These are phyloP conservation scores for Hypocryptadius cinnamomeus DNA, from an alignment of 2,113 vertebrate genomes.

Conservation along the genomic window DNA sequence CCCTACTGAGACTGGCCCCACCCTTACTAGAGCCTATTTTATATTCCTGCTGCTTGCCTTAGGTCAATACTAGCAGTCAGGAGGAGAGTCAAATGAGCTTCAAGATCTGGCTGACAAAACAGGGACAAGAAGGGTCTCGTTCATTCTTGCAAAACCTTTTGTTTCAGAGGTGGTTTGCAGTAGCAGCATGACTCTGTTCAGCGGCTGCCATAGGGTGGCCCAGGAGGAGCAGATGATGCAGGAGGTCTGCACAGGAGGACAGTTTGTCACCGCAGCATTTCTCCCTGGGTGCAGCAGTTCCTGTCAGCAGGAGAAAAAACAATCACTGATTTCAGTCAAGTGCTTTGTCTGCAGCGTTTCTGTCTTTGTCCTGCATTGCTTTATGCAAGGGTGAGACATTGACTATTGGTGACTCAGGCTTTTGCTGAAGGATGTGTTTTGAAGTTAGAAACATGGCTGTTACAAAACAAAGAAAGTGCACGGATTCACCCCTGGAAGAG, in stretches of 20 bases:
- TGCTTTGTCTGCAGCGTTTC: neutral
- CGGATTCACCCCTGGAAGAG: neutral
- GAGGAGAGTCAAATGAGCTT: neutral
- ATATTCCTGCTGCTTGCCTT: neutral
- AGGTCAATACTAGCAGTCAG: neutral
- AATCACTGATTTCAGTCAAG: neutral
- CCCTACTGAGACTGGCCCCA: neutral
- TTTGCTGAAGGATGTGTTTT: neutral
- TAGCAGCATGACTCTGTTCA: neutral
- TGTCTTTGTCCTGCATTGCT: neutral
- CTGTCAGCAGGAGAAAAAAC: neutral
- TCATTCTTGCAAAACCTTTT: neutral
- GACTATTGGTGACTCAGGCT: neutral
- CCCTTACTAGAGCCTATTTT: neutral
- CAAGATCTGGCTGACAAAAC: neutral
- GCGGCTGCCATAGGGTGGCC: neutral
- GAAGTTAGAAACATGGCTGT: neutral
- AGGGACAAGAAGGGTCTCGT: neutral
- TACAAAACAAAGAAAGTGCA: neutral
- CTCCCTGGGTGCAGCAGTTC: neutral
- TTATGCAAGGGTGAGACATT: neutral
- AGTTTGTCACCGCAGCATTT: neutral
- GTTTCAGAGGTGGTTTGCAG: neutral
- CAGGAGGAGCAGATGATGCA: neutral
- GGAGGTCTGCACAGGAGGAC: neutral